phyloP scores from a whole-genome alignment of 2,888 invertebrate species.

The Podotricha telesiphe region DNA sequence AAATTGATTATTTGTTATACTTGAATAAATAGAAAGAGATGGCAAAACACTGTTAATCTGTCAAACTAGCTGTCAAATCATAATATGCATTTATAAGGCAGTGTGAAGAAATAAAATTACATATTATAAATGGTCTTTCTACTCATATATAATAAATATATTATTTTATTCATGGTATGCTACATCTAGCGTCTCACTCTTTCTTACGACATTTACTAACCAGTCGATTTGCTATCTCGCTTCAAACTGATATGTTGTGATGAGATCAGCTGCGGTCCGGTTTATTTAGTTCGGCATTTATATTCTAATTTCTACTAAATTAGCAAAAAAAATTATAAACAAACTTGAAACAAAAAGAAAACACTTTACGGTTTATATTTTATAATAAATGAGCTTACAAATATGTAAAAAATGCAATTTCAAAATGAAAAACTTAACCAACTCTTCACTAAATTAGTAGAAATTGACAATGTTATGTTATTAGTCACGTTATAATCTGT shows the following conservation, averaged over 20 bases:
- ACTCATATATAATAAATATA: neutral
- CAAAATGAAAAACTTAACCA: no score
- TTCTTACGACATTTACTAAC: neutral
- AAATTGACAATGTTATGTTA: neutral
- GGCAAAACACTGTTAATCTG: neutral
- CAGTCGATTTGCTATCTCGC: conserved; percentile 13
- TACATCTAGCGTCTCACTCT: neutral
- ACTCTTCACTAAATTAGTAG: neutral
- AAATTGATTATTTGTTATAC: neutral
- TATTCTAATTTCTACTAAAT: neutral
- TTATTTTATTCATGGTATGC: neutral
- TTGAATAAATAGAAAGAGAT: neutral
- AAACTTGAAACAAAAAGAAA: no score
- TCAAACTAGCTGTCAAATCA: no score
- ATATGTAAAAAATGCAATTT: no score
- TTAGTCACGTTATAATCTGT: neutral
- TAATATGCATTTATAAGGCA: no score
- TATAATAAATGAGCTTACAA: no score
- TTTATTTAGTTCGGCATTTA: neutral
- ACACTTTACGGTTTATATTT: no score
- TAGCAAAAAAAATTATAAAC: no score
- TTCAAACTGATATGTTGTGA: conserved; percentile 45
- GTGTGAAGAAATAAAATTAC: no score
- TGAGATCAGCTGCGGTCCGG: conserved; percentile 14
- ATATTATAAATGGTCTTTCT: no score